Conservation (phyloP, 2,888 invertebrate genomes). For the Ennomos quercinarius region DNA sequence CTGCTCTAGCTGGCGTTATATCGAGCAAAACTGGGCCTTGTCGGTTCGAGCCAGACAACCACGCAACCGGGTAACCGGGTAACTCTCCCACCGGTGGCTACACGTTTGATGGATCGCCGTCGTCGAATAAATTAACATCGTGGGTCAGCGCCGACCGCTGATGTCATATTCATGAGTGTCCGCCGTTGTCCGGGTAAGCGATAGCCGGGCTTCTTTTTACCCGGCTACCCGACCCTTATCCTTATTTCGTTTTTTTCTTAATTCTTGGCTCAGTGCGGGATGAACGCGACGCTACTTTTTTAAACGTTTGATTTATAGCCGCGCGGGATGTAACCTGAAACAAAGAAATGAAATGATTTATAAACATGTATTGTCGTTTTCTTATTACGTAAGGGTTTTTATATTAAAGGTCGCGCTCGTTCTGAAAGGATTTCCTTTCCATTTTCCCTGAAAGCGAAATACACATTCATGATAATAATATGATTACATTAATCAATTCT, state of each 20-base stretch:
- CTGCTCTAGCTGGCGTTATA: constrained; percentile 46
- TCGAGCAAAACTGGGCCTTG: constrained; percentile 52
- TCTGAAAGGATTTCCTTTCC: constrained; percentile 20
- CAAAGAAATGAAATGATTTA: constrained; percentile 57
- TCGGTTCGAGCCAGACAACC: constrained; percentile 45
- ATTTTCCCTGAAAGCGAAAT: constrained; percentile 26
- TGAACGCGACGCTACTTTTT: constrained; percentile 49
- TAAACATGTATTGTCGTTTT: constrained; percentile 44
- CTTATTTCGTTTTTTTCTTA: constrained; percentile 60
- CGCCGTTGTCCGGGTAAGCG: constrained; percentile 52
- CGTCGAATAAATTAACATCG: constrained; percentile 72
- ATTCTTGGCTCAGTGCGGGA: constrained; percentile 54
- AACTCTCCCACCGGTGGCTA: constrained; percentile 37
- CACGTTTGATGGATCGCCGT: constrained; percentile 71
- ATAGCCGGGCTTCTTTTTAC: constrained; percentile 49
- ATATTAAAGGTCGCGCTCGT: constrained; percentile 28
- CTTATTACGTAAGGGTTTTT: constrained; percentile 38
- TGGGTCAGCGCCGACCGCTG: constrained; percentile 65
- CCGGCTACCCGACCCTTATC: constrained; percentile 56
- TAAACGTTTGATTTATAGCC: constrained; percentile 61
- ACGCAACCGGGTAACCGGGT: constrained; percentile 12
- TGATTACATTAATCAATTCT: constrained; percentile 27
- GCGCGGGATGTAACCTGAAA: constrained; percentile 60
- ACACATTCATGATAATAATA: constrained; percentile 26
- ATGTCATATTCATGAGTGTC: constrained; percentile 81